These are phyloP conservation scores for Uria aalge DNA, from an alignment of 2,113 vertebrate genomes.

Conservation along the genomic window DNA sequence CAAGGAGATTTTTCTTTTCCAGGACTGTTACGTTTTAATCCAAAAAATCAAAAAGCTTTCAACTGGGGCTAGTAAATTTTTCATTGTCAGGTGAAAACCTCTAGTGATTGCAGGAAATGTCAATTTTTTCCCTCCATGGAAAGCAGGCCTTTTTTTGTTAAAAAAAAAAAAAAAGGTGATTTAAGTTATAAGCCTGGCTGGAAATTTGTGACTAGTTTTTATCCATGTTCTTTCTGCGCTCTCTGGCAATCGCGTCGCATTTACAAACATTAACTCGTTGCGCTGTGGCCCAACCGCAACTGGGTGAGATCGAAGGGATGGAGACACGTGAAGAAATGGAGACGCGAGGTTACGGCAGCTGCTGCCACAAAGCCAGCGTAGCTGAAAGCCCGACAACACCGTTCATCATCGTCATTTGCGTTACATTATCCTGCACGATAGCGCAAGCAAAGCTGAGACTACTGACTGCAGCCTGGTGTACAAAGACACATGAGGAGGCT, in stretches of 20 bases:
- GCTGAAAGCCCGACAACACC: not conserved
- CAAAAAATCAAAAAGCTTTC: not conserved
- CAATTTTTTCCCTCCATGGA: not conserved
- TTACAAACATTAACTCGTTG: not conserved
- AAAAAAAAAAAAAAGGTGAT: not conserved
- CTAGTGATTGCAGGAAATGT: not conserved
- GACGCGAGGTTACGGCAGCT: not conserved
- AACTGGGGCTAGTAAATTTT: not conserved
- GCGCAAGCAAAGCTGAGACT: not conserved
- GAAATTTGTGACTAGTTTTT: not conserved
- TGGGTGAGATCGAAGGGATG: rapidly evolving
- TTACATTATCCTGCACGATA: not conserved
- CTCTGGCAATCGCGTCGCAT: not conserved
- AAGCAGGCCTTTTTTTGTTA: not conserved
- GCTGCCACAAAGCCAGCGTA: not conserved
- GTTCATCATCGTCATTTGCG: not conserved
- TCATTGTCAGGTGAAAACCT: constrained; percentile 9
- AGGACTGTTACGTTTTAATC: not conserved
- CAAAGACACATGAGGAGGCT: not conserved
- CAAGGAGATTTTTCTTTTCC: not conserved
- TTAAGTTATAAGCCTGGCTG: not conserved
- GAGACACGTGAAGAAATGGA: not conserved
- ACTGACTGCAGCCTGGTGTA: not conserved
- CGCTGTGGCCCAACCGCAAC: not conserved
- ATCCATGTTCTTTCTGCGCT: not conserved